Percentiles rank a stretch among this genome's conserved stretches.
Conservation (phyloP, 2,113 vertebrate genomes). For the Trinectes maculatus region DNA sequence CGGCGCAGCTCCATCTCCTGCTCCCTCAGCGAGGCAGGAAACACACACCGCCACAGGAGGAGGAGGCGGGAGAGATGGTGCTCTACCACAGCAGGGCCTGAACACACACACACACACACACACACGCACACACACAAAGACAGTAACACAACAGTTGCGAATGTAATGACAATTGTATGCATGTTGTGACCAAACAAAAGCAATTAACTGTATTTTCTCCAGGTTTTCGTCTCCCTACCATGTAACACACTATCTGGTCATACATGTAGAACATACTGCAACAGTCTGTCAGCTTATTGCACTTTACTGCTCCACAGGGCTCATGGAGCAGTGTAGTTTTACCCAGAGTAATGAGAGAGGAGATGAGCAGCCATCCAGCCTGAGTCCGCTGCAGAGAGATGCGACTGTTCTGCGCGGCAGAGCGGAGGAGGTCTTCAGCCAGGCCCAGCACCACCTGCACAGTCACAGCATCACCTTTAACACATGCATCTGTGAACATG, state of each 20-base stretch:
- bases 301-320: too few relatives aligned
- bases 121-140: constrained; percentile 14
- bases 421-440: constrained; percentile 91
- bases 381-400: constrained; percentile 90
- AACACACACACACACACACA: constrained; percentile 26
- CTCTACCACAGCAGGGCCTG: constrained; percentile 89
- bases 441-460: constrained; percentile 86
- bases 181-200: too few relatives aligned
- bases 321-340: too few relatives aligned
- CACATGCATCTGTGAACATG: too few relatives aligned
- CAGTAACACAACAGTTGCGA: too few relatives aligned
- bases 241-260: too few relatives aligned
- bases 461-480: not conserved
- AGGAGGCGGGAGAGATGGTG: constrained; percentile 87
- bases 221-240: too few relatives aligned
- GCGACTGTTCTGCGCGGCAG: constrained; percentile 90
- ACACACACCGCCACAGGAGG: constrained; percentile 90
- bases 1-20: constrained; percentile 89
- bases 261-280: too few relatives aligned
- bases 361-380: constrained; percentile 91
- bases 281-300: too few relatives aligned
- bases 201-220: too few relatives aligned
- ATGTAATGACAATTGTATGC: too few relatives aligned
- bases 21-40: constrained; percentile 88
- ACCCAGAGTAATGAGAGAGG: constrained; percentile 91